phyloP scores from a whole-genome alignment of 2,888 invertebrate species.

The Lithophane socia region DNA sequence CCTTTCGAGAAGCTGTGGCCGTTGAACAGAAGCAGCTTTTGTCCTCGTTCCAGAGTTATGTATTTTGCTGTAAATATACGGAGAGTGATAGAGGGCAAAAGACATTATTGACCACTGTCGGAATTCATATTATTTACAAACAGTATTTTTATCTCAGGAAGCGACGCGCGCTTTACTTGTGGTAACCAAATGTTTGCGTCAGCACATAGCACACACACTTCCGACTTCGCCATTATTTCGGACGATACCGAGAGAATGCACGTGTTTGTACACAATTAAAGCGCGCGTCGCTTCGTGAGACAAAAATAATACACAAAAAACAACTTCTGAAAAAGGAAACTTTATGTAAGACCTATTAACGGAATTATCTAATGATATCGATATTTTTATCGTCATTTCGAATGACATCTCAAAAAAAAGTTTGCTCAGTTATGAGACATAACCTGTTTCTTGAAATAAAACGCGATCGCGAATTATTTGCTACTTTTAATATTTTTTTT shows the following conservation, averaged over 20 bases:
- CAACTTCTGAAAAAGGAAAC: background rate
- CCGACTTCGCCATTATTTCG: too few species aligned
- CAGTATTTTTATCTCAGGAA: too few species aligned
- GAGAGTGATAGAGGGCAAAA: background rate
- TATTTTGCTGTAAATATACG: slow-evolving; percentile 26
- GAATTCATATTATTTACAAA: background rate
- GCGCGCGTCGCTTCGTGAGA: too few species aligned
- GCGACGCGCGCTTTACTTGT: too few species aligned
- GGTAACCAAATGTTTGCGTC: too few species aligned
- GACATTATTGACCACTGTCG: background rate
- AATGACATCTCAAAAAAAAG: background rate
- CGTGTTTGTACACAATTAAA: too few species aligned
- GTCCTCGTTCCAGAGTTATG: slow-evolving; percentile 27
- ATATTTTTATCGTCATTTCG: background rate
- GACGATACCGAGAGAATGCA: too few species aligned
- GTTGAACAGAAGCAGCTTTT: slow-evolving; percentile 17
- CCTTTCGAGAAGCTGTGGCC: slow-evolving; percentile 30
- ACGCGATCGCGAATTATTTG: slow-evolving; percentile 25
- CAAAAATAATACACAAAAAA: background rate
- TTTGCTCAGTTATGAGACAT: background rate
- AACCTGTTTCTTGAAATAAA: slow-evolving; percentile 14
- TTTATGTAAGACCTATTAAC: background rate
- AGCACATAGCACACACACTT: too few species aligned
- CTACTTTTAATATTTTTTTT: background rate
- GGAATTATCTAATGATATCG: background rate